phyloP scores from a whole-genome alignment of 1,140 invertebrate species.

The Drosophila virilis region DNA sequence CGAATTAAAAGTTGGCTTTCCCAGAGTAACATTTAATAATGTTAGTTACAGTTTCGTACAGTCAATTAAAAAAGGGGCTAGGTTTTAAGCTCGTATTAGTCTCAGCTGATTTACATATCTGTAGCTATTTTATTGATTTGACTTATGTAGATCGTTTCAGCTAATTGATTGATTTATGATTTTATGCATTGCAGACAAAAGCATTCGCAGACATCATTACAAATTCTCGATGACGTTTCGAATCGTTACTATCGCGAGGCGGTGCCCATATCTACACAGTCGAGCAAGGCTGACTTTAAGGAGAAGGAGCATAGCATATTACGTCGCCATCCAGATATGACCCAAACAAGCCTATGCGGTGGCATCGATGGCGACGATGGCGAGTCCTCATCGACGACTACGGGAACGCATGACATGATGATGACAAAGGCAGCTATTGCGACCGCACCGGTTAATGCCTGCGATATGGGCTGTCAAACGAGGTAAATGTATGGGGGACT shows the following conservation, averaged over 20 bases:
- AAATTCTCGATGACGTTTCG: slow-evolving; percentile 82
- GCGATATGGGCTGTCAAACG: slow-evolving; percentile 84
- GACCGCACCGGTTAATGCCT: slow-evolving; percentile 68
- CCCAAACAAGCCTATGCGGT: slow-evolving; percentile 64
- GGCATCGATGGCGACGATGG: slow-evolving; percentile 55
- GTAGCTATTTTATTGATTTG: not conserved
- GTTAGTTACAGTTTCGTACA: no score
- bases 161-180: not conserved
- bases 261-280: slow-evolving; percentile 67
- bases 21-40: no score
- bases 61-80: no score
- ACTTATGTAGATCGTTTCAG: not conserved
- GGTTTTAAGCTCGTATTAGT: no score
- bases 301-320: slow-evolving; percentile 80
- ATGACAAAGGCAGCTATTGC: slow-evolving; percentile 63
- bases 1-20: no score
- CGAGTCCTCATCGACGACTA: slow-evolving; percentile 70
- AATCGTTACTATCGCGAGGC: slow-evolving; percentile 79
- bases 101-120: no score
- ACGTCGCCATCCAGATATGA: slow-evolving; percentile 73
- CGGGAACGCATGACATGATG: slow-evolving; percentile 66
- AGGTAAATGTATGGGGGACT: slow-evolving; percentile 53
- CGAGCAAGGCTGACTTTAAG: slow-evolving; percentile 72
- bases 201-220: slow-evolving; percentile 79
- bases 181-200: slow-evolving; percentile 63